Conservation (phyloP, 2,888 invertebrate species). For the Drosophila glabriapex region DNA sequence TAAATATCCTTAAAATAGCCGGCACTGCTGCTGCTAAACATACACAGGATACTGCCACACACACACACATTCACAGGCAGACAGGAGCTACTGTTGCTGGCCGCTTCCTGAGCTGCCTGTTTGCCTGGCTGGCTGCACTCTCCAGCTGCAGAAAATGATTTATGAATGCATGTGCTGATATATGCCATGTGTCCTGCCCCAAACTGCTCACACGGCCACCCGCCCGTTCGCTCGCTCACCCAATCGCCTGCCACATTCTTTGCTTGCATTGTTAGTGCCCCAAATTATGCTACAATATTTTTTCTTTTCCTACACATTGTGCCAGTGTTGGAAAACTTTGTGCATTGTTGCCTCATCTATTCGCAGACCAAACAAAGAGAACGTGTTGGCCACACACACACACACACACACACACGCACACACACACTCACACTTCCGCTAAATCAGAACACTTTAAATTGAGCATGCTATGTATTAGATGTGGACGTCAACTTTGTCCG, state of each 20-base stretch:
- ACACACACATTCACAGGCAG: conserved; percentile 19
- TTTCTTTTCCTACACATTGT: conserved; percentile 37
- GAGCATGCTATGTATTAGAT: conserved; percentile 66
- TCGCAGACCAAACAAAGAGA: conserved; percentile 68
- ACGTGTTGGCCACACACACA: conserved; percentile 59
- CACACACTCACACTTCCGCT: conserved; percentile 28
- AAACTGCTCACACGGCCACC: conserved; percentile 1
- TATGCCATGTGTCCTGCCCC: conserved; percentile 70
- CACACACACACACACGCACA: conserved; percentile 42
- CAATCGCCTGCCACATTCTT: conserved; percentile 1
- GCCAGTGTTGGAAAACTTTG: conserved; percentile 43
- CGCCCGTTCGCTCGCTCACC: not conserved
- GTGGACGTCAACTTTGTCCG: conserved; percentile 33
- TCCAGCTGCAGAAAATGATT: conserved; percentile 78
- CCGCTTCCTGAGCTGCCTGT: conserved; percentile 56
- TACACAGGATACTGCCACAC: conserved; percentile 34
- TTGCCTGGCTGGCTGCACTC: conserved; percentile 61
- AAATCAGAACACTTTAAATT: conserved; percentile 75
- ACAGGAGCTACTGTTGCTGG: conserved; percentile 48
- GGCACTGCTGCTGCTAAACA: conserved; percentile 62
- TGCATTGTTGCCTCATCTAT: conserved; percentile 72
- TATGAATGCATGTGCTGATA: conserved; percentile 81
- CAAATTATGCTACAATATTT: conserved; percentile 80
- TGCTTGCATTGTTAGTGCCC: conserved; percentile 69
- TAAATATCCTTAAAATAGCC: conserved; percentile 84